Conservation (phyloP, 1,140 invertebrate species). For the Panulirus ornatus region DNA sequence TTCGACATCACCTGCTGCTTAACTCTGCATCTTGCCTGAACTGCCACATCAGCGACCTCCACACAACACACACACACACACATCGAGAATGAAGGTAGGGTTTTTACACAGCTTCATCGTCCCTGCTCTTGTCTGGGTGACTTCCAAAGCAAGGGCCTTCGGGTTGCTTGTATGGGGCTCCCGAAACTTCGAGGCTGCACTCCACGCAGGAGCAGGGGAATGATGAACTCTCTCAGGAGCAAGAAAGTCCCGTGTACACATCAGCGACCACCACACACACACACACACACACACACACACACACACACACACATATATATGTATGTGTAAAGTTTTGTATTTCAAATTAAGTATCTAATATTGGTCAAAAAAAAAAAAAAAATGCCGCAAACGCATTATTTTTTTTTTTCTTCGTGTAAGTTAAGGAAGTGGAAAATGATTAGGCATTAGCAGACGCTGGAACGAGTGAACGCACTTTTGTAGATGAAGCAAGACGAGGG, state of each 20-base stretch:
- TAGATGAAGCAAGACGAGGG: not conserved
- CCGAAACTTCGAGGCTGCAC: too few relatives aligned
- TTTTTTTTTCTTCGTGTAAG: not conserved
- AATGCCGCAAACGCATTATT: too few relatives aligned
- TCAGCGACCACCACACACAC: too few relatives aligned
- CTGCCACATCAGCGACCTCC: not conserved
- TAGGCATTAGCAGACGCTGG: not conserved
- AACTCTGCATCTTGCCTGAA: not conserved
- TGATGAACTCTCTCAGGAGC: too few relatives aligned
- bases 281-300: slow-evolving; percentile 18
- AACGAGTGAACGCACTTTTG: slow-evolving; percentile 4
- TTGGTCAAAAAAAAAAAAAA: too few relatives aligned
- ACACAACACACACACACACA: slow-evolving; percentile 18
- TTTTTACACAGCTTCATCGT: too few relatives aligned
- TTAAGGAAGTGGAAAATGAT: slow-evolving; percentile 22
- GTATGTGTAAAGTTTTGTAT: not conserved
- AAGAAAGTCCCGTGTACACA: not conserved
- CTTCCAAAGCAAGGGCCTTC: too few relatives aligned
- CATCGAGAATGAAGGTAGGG: too few relatives aligned
- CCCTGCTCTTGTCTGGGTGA: too few relatives aligned
- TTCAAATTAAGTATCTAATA: not conserved
- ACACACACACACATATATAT: slow-evolving; percentile 12
- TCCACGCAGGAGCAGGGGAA: too few relatives aligned
- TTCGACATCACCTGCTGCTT: too few relatives aligned
- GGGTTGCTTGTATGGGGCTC: too few relatives aligned